phyloP scores from a whole-genome alignment of 2,797 vertebrate genomes.

The Octomys mimax region DNA sequence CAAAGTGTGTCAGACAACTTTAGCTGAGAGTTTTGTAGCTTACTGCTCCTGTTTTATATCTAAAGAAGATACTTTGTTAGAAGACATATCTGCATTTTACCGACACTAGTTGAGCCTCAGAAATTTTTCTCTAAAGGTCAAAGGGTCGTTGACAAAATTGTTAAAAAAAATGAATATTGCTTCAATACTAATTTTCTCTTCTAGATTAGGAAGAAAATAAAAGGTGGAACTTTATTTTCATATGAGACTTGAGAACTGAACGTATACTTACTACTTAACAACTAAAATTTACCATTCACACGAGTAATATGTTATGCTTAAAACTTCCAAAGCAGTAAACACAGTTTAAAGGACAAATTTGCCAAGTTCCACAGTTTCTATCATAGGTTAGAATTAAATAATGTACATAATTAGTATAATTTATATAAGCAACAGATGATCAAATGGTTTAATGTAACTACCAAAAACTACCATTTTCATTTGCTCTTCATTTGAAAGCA shows the following conservation, averaged over 20 bases:
- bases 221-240: slow-evolving; percentile 29
- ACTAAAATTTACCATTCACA: background rate
- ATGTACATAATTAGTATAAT: background rate
- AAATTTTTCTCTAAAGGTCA: slow-evolving; percentile 65
- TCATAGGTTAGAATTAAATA: slow-evolving; percentile 49
- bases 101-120: slow-evolving; percentile 58
- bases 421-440: slow-evolving; percentile 17
- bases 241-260: background rate
- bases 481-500: slow-evolving; percentile 7
- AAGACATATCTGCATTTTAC: slow-evolving; percentile 53
- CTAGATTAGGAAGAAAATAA: background rate
- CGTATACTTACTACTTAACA: background rate
- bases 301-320: background rate
- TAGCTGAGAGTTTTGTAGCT: slow-evolving; percentile 69
- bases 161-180: slow-evolving; percentile 59
- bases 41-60: slow-evolving; percentile 67
- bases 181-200: slow-evolving; percentile 39
- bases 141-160: slow-evolving; percentile 61
- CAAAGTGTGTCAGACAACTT: slow-evolving; percentile 79
- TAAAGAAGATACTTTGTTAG: slow-evolving; percentile 71
- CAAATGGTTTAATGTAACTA: slow-evolving; percentile 44
- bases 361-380: slow-evolving; percentile 13
- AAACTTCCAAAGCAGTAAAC: slow-evolving; percentile 32
- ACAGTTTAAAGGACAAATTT: slow-evolving; percentile 20
- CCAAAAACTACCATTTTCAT: background rate